These are phyloP conservation scores for Syndactyla subalaris DNA, from an alignment of 2,797 vertebrate genomes.

Conservation along the genomic window DNA sequence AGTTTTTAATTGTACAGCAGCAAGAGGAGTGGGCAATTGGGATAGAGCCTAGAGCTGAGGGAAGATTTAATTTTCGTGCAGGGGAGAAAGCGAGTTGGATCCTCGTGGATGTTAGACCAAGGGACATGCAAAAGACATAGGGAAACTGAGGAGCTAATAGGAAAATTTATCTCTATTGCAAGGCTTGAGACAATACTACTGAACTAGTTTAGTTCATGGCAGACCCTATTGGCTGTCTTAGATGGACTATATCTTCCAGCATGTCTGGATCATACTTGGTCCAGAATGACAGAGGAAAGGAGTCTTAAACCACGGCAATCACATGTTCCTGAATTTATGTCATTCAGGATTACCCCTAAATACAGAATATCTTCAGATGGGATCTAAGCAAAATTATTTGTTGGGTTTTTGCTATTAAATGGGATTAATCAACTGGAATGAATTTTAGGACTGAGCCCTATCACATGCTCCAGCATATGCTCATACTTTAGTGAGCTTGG, in stretches of 20 bases:
- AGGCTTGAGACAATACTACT: background rate
- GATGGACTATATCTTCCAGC: background rate
- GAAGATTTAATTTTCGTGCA: background rate
- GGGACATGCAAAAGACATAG: background rate
- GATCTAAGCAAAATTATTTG: background rate
- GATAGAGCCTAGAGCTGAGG: background rate
- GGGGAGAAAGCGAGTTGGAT: background rate
- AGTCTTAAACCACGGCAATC: background rate
- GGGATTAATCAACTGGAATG: background rate
- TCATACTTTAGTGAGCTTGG: background rate
- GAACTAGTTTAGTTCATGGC: background rate
- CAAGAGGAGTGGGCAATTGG: background rate
- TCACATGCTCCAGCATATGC: background rate
- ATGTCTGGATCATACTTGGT: background rate
- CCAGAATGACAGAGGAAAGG: background rate
- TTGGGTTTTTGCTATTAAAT: background rate
- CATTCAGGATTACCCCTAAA: background rate
- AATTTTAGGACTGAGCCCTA: background rate
- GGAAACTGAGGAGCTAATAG: background rate
- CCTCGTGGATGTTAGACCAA: background rate
- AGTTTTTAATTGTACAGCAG: background rate
- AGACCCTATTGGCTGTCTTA: background rate
- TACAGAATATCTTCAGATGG: background rate
- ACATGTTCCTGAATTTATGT: background rate
- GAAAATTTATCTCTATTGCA: background rate